phyloP scores from a whole-genome alignment of 2,113 vertebrate genomes.

The Plecotus auritus region DNA sequence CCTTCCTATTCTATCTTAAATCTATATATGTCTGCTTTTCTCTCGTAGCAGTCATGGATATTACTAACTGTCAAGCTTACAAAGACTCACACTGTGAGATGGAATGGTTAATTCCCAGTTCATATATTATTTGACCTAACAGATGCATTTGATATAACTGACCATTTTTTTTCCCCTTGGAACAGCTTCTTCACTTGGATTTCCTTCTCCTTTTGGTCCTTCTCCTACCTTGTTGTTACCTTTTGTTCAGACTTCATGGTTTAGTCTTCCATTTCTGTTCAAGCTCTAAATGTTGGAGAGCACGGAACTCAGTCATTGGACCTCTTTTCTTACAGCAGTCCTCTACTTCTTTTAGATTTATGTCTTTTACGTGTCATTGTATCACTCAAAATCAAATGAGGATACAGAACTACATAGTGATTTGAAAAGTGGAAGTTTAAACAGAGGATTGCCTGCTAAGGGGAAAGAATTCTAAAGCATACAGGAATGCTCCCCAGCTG shows the following conservation, averaged over 20 bases:
- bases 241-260: neutral
- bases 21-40: neutral
- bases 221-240: neutral
- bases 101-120: neutral
- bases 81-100: neutral
- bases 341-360: neutral
- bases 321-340: neutral
- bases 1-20: neutral
- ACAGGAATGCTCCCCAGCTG: neutral
- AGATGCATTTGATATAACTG: neutral
- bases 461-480: neutral
- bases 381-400: neutral
- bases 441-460: neutral
- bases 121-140: neutral
- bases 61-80: neutral
- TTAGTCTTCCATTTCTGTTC: neutral
- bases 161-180: neutral
- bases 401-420: neutral
- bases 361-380: neutral
- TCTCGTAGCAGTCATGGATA: neutral
- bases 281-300: neutral
- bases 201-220: neutral
- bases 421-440: neutral
- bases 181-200: neutral
- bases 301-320: neutral